Percentiles rank a stretch among this genome's conserved stretches.
Conservation (phyloP, 1,140 invertebrate species). For the Drosophila pachea region DNA sequence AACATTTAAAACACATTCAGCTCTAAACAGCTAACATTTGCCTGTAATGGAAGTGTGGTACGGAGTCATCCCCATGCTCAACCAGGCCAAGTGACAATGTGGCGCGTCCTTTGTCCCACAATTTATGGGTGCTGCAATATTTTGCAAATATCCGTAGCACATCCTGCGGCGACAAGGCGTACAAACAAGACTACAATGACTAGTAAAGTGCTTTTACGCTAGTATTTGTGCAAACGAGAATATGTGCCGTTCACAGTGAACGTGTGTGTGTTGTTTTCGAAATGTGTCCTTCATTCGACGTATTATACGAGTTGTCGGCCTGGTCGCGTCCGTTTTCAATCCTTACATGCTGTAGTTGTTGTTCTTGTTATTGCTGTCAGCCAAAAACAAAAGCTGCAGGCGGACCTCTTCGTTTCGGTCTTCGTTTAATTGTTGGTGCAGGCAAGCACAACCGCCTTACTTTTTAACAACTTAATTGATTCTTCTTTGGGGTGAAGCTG, state of each 20-base stretch:
- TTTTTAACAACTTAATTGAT: no score
- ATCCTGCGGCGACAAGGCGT: constrained; percentile 70
- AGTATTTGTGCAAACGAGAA: constrained; percentile 9
- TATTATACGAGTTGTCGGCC: constrained; percentile 71
- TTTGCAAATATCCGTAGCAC: constrained; percentile 75
- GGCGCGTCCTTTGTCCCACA: constrained; percentile 55
- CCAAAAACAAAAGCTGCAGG: constrained; percentile 22
- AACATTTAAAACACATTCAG: not conserved
- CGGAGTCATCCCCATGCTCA: constrained; percentile 28
- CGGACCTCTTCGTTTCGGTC: no score
- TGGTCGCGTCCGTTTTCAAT: constrained; percentile 56
- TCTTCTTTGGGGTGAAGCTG: no score
- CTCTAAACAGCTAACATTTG: constrained; percentile 10
- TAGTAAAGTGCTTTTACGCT: constrained; percentile 50
- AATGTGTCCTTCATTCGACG: constrained; percentile 76
- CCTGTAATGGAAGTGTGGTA: constrained; percentile 36
- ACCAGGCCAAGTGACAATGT: constrained; percentile 30
- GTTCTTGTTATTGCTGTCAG: constrained; percentile 42
- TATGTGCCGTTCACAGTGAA: no score
- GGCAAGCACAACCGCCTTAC: no score
- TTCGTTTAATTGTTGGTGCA: no score
- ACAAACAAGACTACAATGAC: constrained; percentile 73
- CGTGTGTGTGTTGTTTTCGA: constrained; percentile 20
- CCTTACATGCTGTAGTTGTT: constrained; percentile 24
- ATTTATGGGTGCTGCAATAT: constrained; percentile 76